Base-by-base conservation (phyloP, 2,888 invertebrate genomes). In the Trilocha varians region DNA sequence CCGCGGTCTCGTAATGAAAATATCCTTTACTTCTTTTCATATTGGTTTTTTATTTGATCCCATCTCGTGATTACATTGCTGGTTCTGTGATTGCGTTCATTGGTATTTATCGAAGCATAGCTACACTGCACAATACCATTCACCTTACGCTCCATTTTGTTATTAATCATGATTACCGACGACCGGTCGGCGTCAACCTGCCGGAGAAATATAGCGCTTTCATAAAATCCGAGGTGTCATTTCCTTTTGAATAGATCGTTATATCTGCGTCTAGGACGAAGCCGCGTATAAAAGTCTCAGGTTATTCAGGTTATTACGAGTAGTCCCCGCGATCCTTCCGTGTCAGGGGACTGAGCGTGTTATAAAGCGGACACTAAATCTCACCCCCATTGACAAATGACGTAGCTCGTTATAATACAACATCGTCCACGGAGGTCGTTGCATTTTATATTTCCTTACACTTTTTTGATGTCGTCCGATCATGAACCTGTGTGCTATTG, bases 191-290 rank as follows among this genome's bases (percentile, higher is more conserved):
- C 51, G 46, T 47, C 49, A 47, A 53, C 45, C 41, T 50, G 53
- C 45, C 47, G 44, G 51, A 63, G 62, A 63, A 65, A 67, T 65
- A 65, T 68, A 54, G 55, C 48, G 59, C 70, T 69, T 74, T 74
- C 71, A 73, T 73, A 68, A 74, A 71, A 70, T 62, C 67, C 64
- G 60, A 73, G 70, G 73, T 71, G 76, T 72, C 72, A 75, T 74
- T 73, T 70, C 68, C 70, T 70, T 73, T 62, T 75, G 72, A 74
- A 75, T 74, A 73, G 73, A 74, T 75, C 68, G 73, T 76, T 77
- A 77, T 69, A 70, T 69, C 54, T 64, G 57, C 55, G 59, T 54
- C 46, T 48, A 55, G 59, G 46, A 53, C 48, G 53, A 49, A 53
- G 55, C 45, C 49, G 55, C 46, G 63, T 61, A 65, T 68, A 65